Conservation (phyloP, 2,888 invertebrate genomes). For the Synergus itoensis region DNA sequence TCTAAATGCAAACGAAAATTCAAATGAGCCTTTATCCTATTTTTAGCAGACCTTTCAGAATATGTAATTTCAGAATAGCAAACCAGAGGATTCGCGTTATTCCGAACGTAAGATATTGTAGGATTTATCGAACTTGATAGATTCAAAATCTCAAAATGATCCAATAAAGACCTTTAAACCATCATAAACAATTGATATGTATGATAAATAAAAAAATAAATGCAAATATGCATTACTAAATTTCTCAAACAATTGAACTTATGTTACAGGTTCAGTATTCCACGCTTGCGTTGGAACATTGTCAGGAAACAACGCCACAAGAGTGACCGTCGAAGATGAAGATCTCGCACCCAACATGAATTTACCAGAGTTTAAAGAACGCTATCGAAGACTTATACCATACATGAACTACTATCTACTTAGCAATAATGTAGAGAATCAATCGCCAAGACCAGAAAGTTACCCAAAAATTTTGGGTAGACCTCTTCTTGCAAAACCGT, state of each 20-base stretch:
- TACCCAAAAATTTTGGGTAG: conserved; percentile 42
- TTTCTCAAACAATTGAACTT: conserved; percentile 31
- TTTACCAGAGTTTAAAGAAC: conserved; percentile 81
- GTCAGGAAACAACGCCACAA: conserved; percentile 57
- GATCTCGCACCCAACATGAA: conserved; percentile 60
- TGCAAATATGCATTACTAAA: background rate
- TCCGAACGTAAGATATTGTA: background rate
- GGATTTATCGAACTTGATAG: background rate
- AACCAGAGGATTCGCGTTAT: background rate
- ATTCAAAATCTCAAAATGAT: background rate
- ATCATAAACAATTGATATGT: no score
- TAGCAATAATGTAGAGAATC: conserved; percentile 81
- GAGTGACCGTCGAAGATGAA: conserved; percentile 39
- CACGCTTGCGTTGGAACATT: conserved; percentile 49
- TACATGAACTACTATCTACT: conserved; percentile 90
- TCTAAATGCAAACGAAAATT: background rate
- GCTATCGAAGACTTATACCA: conserved; percentile 88
- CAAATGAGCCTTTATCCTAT: background rate
- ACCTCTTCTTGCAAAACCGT: conserved; percentile 34
- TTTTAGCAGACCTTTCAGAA: background rate
- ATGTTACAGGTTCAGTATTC: conserved; percentile 63
- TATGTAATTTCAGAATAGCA: background rate
- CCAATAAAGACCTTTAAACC: background rate
- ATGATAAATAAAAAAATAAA: background rate
- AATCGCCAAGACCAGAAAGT: conserved; percentile 70